Base-by-base conservation (phyloP, 2,797 vertebrate genomes). In the Eulemur mongoz region DNA sequence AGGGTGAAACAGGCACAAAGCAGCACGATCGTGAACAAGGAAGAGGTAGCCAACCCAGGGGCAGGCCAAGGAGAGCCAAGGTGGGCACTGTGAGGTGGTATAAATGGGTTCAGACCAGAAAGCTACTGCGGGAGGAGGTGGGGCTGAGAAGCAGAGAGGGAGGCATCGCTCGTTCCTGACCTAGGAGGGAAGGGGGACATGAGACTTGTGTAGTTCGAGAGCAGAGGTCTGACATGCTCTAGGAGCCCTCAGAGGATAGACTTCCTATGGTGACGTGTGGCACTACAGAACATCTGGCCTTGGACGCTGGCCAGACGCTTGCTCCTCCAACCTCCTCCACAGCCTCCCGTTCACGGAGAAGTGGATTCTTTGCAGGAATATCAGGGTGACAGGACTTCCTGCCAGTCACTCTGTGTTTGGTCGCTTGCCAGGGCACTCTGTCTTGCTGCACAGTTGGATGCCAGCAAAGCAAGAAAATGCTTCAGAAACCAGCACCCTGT, bases 271-370 rank as follows among this genome's bases (percentile, higher is more conserved):
- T 5, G 57, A 96, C 93, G 79, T 30, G 50, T 2, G 57, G 88
- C 82, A 17, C 84, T 25, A 35, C 43, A 82, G 84, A 82, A 92
- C 96, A 95, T 82, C 92, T 96, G 96, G 89, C 88, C 69, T 54
- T 95, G 96, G 95, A 95, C 50, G 25, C 30, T 9, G 59, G 80
- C 96, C 93, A 87, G 94, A 38, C 85, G 7, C 54, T 70, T 48
- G 75, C 54, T 94, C 84, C 79, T 84, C 80, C 10, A 3, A 45
- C 75, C 78, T 85, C 91, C 61, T 80, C 69, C 59, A 67, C 9
- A 43, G 83, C 73, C 65, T 23, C 88, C 85, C 87, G 54, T 63
- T 91, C 86, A 65, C 3, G 25, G 89, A 91, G 79, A 96, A 91
- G 86, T 14, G 17, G 65, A 78, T 80, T 91, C 67, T 82, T 87